Evolutionary conservation across 2,113 vertebrate species (phyloP), one percentile per base, ranked within the genome.

Genomic region (Carlito syrichta): DNA sequence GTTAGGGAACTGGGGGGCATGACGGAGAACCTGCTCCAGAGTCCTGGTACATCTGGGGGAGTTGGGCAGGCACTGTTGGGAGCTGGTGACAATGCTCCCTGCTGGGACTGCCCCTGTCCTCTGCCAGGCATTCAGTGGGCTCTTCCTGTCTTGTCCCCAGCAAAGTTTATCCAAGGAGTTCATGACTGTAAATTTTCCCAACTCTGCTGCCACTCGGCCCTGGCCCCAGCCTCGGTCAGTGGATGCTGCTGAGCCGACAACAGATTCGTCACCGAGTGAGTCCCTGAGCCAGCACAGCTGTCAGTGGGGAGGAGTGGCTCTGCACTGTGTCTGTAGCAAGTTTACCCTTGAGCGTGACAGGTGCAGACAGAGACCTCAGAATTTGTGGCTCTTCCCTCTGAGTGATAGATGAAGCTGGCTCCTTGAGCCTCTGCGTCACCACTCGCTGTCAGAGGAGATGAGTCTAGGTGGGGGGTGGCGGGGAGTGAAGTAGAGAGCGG

Each of bases 271-370:
- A 98, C 97, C 50, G 90, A 97, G 96, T 86, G 88, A 98, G 95
- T 97, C 98, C 83, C 89, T 6, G 95, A 98, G 97, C 95, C 96
- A 96, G 97, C 96, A 94, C 54, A 91, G 96, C 97, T 98, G 98
- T 98, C 98, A 98, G 94, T 60, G 68, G 83, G 88, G 83, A 96
- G 98, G 98, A 95, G 96, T 71, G 96, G 96, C 85, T 84, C 86
- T 71, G 92, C 85, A 9, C 56, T 45, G 12, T 0, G 27, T 94
- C 94, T 83, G 60, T 77, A 89, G 97, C 86, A 60, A 83, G 96
- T 97, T 98, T 98, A 98, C 97, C 98, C 98, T 99, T 99, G 99
- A 98, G 92, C 91, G 45, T 98, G 98, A 98, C 98, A 98, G 97
- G 86, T 97, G 97, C 97, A 98, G 98, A 98, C 68, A 92, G 85